These are phyloP conservation scores for Pteromalus puparum DNA, from an alignment of 1,140 invertebrate genomes.

Conservation along the genomic window DNA sequence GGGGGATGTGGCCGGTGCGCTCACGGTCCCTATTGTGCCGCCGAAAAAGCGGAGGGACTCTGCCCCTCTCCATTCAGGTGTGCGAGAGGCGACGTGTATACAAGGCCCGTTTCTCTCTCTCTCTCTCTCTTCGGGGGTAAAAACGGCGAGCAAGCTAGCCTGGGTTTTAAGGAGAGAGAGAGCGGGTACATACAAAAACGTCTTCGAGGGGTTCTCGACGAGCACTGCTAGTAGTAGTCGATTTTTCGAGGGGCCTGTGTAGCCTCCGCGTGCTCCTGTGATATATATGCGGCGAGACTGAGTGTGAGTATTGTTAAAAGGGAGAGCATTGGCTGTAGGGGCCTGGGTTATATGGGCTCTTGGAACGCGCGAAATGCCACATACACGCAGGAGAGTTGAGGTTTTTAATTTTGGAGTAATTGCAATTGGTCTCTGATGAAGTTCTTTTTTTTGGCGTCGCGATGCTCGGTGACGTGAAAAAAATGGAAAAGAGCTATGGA, in stretches of 20 bases:
- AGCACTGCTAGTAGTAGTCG: not conserved
- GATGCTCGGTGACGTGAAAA: not conserved
- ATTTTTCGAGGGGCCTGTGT: conserved; percentile 23
- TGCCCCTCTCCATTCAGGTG: conserved; percentile 62
- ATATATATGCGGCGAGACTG: not conserved
- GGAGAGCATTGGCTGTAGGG: not conserved
- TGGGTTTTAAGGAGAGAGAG: conserved; percentile 20
- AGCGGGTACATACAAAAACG: conserved; percentile 61
- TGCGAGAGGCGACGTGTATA: conserved; percentile 57
- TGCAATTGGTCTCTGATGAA: not conserved
- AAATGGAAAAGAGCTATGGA: too few relatives aligned
- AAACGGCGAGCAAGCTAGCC: conserved; percentile 52
- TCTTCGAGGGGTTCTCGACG: conserved; percentile 69
- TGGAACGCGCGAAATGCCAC: conserved; percentile 18
- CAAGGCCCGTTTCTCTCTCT: conserved; percentile 56
- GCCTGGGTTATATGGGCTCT: not conserved
- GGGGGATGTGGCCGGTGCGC: conserved; percentile 64
- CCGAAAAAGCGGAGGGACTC: conserved; percentile 63
- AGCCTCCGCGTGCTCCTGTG: not conserved
- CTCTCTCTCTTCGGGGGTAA: conserved; percentile 53
- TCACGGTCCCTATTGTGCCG: conserved; percentile 65
- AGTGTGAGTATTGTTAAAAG: not conserved
- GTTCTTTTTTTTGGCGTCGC: not conserved
- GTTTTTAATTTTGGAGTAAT: conserved; percentile 17
- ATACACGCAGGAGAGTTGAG: not conserved